Evolutionary conservation across 2,888 invertebrate species (phyloP), one percentile per base, ranked within the genome.

Genomic region (Asteroscopus sphinx): DNA sequence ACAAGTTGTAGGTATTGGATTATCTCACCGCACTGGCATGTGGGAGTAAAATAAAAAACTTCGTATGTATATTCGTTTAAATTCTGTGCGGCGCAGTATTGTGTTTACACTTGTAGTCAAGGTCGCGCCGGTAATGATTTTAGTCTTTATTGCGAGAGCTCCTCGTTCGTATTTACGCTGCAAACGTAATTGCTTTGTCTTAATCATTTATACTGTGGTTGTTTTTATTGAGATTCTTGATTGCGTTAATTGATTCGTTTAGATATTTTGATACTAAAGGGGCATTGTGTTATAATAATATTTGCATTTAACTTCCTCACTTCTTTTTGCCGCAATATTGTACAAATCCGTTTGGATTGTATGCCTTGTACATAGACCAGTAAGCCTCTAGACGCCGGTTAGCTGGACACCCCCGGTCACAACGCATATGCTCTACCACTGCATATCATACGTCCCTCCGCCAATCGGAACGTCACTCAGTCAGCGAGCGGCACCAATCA

Each of bases 61-160:
- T 46, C 39, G 49, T 48, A 59, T 62, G 61, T 69, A 66, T 76
- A 74, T 59, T 61, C 37, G 65, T 73, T 66, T 61, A 53, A 64
- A 68, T 77, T 62, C 57, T 61, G 46, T 72, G 51, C 49, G 63
- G 64, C 76, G 76, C 61, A 76, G 56, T 76, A 56, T 41, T 66
- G 68, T 76, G 59, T 71, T 66, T 67, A 63, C 63, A 59, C 44
- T 45, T 28, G 57, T 46, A 46, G 49, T 28, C 71, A 76, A 77
- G 76, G 77, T 64, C 77, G 54, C 11, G 28, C 11, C 40, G 42
- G 65, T 77, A 74, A 73, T 73, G 66, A 71, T 66, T 65, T 71
- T 63, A 64, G 68, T 61, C 56, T 70, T 63, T 59, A 72, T 53
- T 60, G 66, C 56, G 7, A 26, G 73, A 45, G 59, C 52, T 56